These are phyloP conservation scores for Sebastes kiyomatsui DNA, from an alignment of 2,797 vertebrate genomes.

Conservation along the genomic window DNA sequence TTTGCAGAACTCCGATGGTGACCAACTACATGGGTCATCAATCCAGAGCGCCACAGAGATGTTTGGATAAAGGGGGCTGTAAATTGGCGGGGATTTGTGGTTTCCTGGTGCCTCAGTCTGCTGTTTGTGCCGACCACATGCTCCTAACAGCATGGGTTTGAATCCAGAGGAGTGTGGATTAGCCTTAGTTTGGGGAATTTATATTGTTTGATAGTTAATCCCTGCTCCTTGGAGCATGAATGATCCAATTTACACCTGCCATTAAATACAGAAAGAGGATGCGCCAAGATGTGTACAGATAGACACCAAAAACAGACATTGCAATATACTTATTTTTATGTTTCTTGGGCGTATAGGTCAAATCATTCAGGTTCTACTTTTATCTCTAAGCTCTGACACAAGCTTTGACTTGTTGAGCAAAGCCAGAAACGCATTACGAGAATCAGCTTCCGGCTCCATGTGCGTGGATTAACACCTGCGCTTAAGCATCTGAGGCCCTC, in stretches of 20 bases:
- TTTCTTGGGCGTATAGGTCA: background rate
- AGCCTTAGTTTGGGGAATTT: slow-evolving; percentile 69
- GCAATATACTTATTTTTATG: background rate
- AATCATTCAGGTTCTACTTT: slow-evolving; percentile 12
- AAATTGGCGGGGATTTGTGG: slow-evolving; percentile 77
- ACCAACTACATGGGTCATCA: slow-evolving; percentile 96
- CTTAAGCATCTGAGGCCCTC: slow-evolving; percentile 59
- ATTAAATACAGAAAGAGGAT: slow-evolving; percentile 68
- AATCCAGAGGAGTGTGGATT: slow-evolving; percentile 74
- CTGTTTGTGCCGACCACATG: slow-evolving; percentile 68
- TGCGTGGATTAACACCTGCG: slow-evolving; percentile 64
- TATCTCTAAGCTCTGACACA: slow-evolving; percentile 29
- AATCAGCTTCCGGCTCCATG: slow-evolving; percentile 38
- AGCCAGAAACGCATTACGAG: slow-evolving; percentile 21
- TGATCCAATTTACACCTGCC: slow-evolving; percentile 80
- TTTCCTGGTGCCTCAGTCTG: slow-evolving; percentile 69
- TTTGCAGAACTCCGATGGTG: slow-evolving; percentile 91
- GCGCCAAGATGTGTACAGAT: slow-evolving; percentile 58
- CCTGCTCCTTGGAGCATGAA: slow-evolving; percentile 71
- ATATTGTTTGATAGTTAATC: slow-evolving; percentile 78
- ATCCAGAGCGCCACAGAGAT: slow-evolving; percentile 69
- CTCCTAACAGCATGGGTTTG: slow-evolving; percentile 71
- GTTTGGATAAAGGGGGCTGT: slow-evolving; percentile 69
- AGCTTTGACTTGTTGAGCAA: slow-evolving; percentile 56
- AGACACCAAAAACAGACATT: slow-evolving; percentile 12